Conservation (phyloP, 2,888 invertebrate species). For the Tachina fera region DNA sequence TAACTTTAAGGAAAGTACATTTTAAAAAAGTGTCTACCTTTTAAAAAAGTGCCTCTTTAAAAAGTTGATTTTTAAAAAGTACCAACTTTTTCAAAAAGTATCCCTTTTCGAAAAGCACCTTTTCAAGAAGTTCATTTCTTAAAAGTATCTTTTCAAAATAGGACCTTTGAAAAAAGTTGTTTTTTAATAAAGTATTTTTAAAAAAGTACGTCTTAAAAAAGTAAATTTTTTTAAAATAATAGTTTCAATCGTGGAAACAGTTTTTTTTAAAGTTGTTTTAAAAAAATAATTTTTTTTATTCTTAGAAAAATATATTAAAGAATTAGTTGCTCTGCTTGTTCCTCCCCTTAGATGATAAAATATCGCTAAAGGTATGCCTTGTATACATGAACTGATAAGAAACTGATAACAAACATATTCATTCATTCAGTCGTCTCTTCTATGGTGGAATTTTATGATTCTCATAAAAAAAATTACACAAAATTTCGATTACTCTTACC, state of each 20-base stretch:
- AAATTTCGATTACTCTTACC: background rate
- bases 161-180: background rate
- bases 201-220: background rate
- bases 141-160: background rate
- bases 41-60: background rate
- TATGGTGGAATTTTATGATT: slow-evolving; percentile 61
- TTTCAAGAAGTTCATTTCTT: background rate
- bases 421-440: background rate
- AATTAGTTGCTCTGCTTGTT: no score
- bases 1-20: background rate
- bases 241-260: background rate
- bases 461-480: background rate
- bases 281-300: background rate
- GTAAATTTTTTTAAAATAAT: no score
- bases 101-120: background rate
- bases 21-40: background rate
- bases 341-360: no score
- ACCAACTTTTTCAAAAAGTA: background rate
- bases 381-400: slow-evolving; percentile 22
- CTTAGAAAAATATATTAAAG: no score
- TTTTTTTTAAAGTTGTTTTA: no score
- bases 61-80: background rate
- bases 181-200: background rate
- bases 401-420: slow-evolving; percentile 44
- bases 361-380: slow-evolving; percentile 1